Conservation (phyloP, 2,888 invertebrate species). For the Megaustenia siamemsis region DNA sequence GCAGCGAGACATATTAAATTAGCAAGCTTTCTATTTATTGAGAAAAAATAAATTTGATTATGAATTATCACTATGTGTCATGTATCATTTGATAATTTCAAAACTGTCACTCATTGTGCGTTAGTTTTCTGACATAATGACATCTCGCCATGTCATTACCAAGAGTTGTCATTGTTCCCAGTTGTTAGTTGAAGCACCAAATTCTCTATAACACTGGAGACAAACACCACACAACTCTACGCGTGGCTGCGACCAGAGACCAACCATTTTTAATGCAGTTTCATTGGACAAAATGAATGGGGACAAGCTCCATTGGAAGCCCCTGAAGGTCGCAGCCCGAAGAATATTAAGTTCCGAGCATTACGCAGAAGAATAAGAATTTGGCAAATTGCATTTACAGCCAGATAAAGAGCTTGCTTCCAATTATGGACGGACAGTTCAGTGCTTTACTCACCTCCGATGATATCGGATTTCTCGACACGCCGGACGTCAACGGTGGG, state of each 20-base stretch:
- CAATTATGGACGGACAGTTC: constrained; percentile 53
- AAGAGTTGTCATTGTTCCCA: background rate
- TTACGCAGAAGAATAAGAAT: constrained; percentile 45
- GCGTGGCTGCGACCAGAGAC: constrained; percentile 13
- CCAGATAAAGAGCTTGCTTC: constrained; percentile 49
- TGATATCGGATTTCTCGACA: constrained; percentile 52
- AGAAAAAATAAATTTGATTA: too few species aligned
- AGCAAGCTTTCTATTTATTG: too few species aligned
- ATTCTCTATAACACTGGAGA: background rate
- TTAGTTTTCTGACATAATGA: background rate
- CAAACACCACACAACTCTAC: constrained; percentile 17
- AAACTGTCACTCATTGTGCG: background rate
- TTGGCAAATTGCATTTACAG: constrained; percentile 49
- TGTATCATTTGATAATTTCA: too few species aligned
- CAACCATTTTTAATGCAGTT: constrained; percentile 50
- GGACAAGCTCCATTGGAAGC: constrained; percentile 44
- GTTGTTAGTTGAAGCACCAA: background rate
- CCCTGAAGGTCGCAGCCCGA: constrained; percentile 46
- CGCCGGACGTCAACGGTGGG: constrained; percentile 28
- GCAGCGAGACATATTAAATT: too few species aligned
- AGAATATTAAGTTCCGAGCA: constrained; percentile 51
- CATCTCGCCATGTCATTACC: background rate
- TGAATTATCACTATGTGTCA: background rate
- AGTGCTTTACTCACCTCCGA: constrained; percentile 48
- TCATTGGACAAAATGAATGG: constrained; percentile 53